A percentile compares a stretch with the other conserved stretches of the same genome.
phyloP scores from a whole-genome alignment of 2,888 invertebrate species.

The Melieria crassipennis region DNA sequence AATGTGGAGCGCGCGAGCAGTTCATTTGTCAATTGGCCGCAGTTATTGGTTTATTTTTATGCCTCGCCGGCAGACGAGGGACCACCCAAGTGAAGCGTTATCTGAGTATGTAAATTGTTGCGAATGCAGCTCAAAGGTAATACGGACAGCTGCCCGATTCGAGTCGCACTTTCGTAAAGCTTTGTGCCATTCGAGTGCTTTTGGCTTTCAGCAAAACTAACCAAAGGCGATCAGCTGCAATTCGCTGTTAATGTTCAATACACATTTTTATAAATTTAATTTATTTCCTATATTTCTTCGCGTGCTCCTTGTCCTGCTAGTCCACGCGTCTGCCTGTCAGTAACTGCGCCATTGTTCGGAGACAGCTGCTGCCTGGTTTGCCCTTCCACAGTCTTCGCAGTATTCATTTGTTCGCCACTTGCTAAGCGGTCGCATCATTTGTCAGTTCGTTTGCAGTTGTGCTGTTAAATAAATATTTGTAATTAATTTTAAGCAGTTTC shows the following conservation, averaged over 20 bases:
- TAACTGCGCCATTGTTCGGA: background rate
- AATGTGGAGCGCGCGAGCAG: conserved; percentile 36
- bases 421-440: conserved; percentile 24
- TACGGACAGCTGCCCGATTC: no score
- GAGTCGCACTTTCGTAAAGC: no score
- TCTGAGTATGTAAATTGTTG: no score
- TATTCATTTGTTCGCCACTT: background rate
- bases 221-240: background rate
- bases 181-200: no score
- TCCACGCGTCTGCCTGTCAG: background rate
- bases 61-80: no score
- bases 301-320: background rate
- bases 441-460: conserved; percentile 26
- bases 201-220: no score
- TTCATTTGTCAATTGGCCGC: conserved; percentile 34
- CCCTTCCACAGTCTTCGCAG: background rate
- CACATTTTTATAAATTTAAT: background rate
- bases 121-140: no score
- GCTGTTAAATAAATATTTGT: conserved; percentile 38
- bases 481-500: conserved; percentile 34
- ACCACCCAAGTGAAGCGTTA: no score
- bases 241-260: background rate
- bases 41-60: conserved; percentile 19
- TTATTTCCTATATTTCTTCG: background rate
- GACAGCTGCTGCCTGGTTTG: conserved; percentile 18